These are phyloP conservation scores for Leptinotarsa tumamoca DNA, from an alignment of 2,888 invertebrate species.

Conservation along the genomic window DNA sequence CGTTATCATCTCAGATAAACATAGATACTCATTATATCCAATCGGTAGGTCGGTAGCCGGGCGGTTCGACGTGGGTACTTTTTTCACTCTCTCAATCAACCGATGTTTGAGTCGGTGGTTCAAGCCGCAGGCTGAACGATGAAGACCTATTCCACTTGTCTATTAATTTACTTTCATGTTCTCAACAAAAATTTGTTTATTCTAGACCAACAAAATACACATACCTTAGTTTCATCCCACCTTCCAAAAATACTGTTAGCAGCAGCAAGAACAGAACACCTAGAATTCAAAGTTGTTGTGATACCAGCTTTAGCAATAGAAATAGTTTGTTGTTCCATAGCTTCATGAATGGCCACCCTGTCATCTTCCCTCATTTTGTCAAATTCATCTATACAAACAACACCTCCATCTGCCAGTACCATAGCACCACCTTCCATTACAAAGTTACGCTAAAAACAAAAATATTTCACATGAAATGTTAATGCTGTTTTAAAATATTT, in stretches of 20 bases:
- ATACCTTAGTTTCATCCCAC: conserved; percentile 94
- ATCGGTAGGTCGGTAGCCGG: too few species aligned
- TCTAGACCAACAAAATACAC: not conserved
- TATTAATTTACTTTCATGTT: not conserved
- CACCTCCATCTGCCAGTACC: conserved; percentile 99
- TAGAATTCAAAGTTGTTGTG: conserved; percentile 96
- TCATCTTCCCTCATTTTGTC: conserved; percentile 99
- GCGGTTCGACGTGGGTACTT: too few species aligned
- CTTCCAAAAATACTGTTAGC: conserved; percentile 98
- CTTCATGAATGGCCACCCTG: conserved; percentile 98
- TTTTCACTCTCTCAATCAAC: too few species aligned
- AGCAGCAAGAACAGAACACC: conserved; percentile 98
- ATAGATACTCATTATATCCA: too few species aligned
- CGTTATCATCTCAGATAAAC: too few species aligned
- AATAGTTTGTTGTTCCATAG: conserved; percentile 99
- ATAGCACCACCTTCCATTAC: conserved; percentile 99
- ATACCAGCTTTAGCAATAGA: conserved; percentile 99
- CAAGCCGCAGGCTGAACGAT: too few species aligned
- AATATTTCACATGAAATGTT: too few species aligned
- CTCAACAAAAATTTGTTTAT: not conserved
- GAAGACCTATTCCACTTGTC: not conserved
- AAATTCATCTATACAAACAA: conserved; percentile 99
- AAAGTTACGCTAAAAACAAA: conserved; percentile 81
- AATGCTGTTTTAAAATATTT: too few species aligned
- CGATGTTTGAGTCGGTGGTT: too few species aligned